Percentiles rank a stretch among this genome's conserved stretches.
Evolutionary conservation across 2,797 vertebrate genomes (phyloP).

Genomic region (Tarsius wallacei): DNA sequence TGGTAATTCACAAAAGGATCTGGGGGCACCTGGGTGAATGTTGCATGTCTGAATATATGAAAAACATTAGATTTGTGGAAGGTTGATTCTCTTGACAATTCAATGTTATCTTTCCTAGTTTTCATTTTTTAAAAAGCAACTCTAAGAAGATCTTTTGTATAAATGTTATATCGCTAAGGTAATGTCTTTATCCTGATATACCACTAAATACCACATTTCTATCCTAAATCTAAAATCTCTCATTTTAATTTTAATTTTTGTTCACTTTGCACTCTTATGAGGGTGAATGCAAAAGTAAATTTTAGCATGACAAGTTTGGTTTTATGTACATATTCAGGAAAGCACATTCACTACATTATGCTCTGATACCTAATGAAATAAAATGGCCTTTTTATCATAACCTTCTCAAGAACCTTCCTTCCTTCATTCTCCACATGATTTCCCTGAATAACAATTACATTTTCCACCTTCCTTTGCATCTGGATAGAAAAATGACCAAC

Average conservation of each 20-base stretch:
- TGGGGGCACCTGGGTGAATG: not conserved
- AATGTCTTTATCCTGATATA: not conserved
- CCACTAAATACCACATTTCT: not conserved
- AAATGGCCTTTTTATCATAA: not conserved
- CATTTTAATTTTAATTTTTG: conserved; percentile 17
- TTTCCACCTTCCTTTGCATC: not conserved
- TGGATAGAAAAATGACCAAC: not conserved
- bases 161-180: not conserved
- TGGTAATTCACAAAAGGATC: not conserved
- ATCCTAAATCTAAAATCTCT: not conserved
- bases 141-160: not conserved
- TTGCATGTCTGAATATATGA: not conserved
- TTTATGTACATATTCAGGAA: not conserved
- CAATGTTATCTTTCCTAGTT: not conserved
- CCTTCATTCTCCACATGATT: not conserved
- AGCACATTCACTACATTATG: not conserved
- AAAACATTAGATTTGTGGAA: not conserved
- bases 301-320: not conserved
- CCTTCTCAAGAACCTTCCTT: not conserved
- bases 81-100: not conserved
- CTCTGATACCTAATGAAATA: not conserved
- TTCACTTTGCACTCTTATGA: not conserved
- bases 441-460: not conserved
- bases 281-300: not conserved
- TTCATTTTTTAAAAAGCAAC: not conserved